Evolutionary conservation across 2,797 vertebrate species (phyloP).

Genomic region (Gorsachius magnificus): DNA sequence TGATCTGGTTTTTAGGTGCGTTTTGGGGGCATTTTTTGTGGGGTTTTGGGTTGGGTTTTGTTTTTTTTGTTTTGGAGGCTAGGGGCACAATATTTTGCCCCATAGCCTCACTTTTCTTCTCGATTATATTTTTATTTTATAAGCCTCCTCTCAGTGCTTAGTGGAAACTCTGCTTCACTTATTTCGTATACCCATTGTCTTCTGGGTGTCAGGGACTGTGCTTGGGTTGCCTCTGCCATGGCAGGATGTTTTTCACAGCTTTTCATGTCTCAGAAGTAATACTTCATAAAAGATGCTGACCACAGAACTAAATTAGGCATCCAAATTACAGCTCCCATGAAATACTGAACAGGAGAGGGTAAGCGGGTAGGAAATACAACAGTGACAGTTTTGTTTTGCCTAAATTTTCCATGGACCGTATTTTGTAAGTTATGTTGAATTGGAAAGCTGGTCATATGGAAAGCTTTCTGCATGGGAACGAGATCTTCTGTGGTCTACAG

Average conservation of each 20-base stretch:
- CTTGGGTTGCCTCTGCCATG: neutral
- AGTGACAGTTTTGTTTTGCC: neutral
- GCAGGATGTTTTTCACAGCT: neutral
- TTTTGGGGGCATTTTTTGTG: too few species aligned
- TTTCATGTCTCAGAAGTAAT: neutral
- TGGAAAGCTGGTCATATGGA: neutral
- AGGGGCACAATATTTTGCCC: neutral
- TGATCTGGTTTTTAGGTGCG: neutral
- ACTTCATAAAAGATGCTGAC: neutral
- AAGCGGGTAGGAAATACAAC: neutral
- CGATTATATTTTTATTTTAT: neutral
- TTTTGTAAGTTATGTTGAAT: neutral
- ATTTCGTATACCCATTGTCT: neutral
- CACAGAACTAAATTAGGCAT: neutral
- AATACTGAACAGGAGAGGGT: neutral
- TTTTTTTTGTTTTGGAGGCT: neutral
- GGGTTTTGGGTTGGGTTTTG: neutral
- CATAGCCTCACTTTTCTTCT: neutral
- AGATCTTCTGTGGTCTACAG: neutral
- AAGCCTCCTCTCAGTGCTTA: neutral
- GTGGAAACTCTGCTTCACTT: neutral
- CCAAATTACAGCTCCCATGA: neutral
- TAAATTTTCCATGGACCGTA: neutral
- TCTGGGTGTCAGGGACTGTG: neutral
- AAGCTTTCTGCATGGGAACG: neutral